These are phyloP conservation scores for Petrocephalus sullivani DNA, from an alignment of 2,797 vertebrate genomes.

Conservation along the genomic window DNA sequence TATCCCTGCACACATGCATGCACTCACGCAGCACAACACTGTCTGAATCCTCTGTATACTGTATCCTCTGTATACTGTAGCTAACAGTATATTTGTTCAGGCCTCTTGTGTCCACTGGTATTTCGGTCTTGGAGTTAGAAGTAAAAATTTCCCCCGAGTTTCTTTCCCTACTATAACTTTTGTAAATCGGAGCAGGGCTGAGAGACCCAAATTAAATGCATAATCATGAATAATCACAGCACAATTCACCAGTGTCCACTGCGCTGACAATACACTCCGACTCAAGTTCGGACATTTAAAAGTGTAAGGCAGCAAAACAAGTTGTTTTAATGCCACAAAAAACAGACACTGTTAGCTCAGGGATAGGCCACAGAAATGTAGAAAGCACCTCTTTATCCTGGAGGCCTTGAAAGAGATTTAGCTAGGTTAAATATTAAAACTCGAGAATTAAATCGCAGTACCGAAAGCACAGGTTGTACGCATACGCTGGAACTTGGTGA, in stretches of 20 bases:
- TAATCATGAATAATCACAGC: background rate
- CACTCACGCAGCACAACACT: slow-evolving; percentile 20
- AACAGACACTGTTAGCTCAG: background rate
- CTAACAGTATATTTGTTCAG: background rate
- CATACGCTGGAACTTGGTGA: background rate
- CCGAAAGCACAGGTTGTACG: background rate
- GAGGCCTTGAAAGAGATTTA: background rate
- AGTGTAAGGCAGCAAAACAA: background rate
- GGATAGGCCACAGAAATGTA: background rate
- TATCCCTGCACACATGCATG: background rate
- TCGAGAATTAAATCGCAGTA: background rate
- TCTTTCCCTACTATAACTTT: background rate
- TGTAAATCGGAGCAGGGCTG: background rate
- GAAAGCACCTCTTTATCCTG: background rate
- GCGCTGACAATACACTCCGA: background rate
- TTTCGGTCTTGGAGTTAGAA: background rate
- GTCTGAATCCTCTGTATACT: background rate
- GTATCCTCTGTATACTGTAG: background rate
- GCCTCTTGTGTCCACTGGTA: background rate
- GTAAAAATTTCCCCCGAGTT: background rate
- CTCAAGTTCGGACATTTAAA: background rate
- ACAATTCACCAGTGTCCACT: background rate
- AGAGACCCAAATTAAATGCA: background rate
- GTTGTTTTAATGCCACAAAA: background rate
- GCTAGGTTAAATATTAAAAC: background rate